Percentiles rank a stretch among this genome's conserved stretches.
Conservation (phyloP, 1,140 invertebrate genomes). For the Uloborus diversus region DNA sequence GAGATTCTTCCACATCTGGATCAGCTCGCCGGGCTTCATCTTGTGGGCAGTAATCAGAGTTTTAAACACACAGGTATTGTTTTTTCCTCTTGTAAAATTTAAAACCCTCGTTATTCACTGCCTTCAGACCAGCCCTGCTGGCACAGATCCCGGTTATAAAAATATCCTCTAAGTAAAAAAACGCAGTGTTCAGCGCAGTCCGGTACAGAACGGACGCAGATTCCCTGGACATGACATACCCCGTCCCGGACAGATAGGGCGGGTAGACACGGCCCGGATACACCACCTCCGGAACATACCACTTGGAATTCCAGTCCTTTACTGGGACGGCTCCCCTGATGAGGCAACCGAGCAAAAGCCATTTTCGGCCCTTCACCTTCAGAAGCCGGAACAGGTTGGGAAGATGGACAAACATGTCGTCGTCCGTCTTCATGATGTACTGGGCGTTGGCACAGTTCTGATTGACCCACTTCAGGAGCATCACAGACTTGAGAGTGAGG, state of each 20-base stretch:
- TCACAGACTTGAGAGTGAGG: conserved; percentile 87
- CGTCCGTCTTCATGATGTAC: conserved; percentile 69
- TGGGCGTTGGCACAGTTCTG: conserved; percentile 59
- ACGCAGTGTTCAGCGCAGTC: conserved; percentile 64
- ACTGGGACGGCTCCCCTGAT: conserved; percentile 80
- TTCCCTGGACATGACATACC: conserved; percentile 80
- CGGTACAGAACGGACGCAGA: conserved; percentile 35
- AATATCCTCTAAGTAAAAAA: conserved; percentile 65
- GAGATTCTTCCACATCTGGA: conserved; percentile 37
- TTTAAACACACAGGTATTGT: conserved; percentile 51
- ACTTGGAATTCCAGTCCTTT: conserved; percentile 77
- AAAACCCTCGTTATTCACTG: conserved; percentile 56
- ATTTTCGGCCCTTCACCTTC: conserved; percentile 59
- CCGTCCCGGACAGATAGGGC: conserved; percentile 84
- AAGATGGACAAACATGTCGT: conserved; percentile 70
- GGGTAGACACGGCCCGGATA: conserved; percentile 78
- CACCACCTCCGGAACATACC: conserved; percentile 80
- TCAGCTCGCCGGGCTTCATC: conserved; percentile 54
- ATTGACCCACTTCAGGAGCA: conserved; percentile 80
- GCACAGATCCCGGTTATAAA: conserved; percentile 66
- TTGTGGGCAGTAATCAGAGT: conserved; percentile 56
- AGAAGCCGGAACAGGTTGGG: conserved; percentile 66
- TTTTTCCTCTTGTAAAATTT: conserved; percentile 58
- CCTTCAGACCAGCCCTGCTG: conserved; percentile 33
- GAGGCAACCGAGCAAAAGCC: conserved; percentile 75